Base-by-base conservation (phyloP, 2,113 vertebrate genomes). In the Myxocyprinus asiaticus region DNA sequence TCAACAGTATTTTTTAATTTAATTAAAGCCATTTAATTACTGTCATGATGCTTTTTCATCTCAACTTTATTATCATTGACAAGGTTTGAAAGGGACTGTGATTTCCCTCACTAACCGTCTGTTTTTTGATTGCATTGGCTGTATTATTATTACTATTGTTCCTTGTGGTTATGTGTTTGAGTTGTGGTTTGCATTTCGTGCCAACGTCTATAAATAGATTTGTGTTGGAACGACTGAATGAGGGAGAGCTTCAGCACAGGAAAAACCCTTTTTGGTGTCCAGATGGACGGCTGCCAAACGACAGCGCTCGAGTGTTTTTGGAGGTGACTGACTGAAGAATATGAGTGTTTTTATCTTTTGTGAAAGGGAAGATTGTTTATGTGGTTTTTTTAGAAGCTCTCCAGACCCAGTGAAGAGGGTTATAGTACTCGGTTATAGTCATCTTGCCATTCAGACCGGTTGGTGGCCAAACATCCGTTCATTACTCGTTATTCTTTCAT, bases 181-280 rank as follows among this genome's bases (percentile, higher is more conserved):
- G 88, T 90, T 90, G 89, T 9, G 85, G 89, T 90, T 92, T 92
- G 91, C 89, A 65, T 72, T 59, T 83, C 88, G 87, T 64, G 91
- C 92, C 92, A 92, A 90, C 83, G 78, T 89, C 91, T 93, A 93
- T 92, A 92, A 93, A 94, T 94, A 93, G 92, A 83, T 63, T 62
- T 72, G 79, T 89, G 88, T 91, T 88, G 88, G 89, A 89, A n/a
- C 7, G 15, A 14, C 55, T 58, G 55, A 58, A 58, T 58, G 55
- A 70, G 65, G 73, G 89, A 90, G n/a, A n/a, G n/a, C n/a, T n/a
- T n/a, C n/a, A n/a, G n/a, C n/a, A n/a, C n/a, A n/a, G 82, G 85
- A 88, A 89, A 93, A 91, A 84, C 90, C 91, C 88, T 89, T 88
- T 88, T 88, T 90, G 88, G 87, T 87, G 89, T 93, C 92, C 92